A percentile compares a stretch with the other conserved stretches of the same genome.
Conservation (phyloP, 1,140 invertebrate genomes). For the Campoletis sonorensis region DNA sequence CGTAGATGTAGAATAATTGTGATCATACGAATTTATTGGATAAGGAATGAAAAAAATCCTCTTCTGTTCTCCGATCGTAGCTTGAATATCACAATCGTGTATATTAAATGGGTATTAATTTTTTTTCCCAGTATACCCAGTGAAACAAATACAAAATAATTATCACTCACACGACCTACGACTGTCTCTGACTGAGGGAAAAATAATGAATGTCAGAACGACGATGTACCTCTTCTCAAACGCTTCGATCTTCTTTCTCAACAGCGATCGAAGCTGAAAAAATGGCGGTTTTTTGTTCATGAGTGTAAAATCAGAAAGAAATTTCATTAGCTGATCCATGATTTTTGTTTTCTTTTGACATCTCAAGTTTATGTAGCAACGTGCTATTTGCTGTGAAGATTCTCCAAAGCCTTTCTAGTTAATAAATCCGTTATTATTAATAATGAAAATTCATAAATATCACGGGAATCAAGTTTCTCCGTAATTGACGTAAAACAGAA, state of each 20-base stretch:
- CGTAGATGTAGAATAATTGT: conserved; percentile 34
- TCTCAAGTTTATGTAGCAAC: not conserved
- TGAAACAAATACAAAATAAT: not conserved
- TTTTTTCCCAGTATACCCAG: conserved; percentile 13
- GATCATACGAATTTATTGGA: conserved; percentile 40
- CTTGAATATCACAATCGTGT: not conserved
- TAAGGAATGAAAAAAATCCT: conserved; percentile 12
- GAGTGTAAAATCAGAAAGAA: not conserved
- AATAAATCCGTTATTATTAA: too few relatives aligned
- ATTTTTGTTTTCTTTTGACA: not conserved
- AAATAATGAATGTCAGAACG: not conserved
- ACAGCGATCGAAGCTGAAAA: not conserved
- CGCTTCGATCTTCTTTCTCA: conserved; percentile 12
- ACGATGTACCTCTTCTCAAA: conserved; percentile 37
- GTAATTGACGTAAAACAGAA: too few relatives aligned
- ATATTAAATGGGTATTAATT: not conserved
- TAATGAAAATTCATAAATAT: too few relatives aligned
- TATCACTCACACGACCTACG: not conserved
- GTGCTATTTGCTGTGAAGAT: not conserved
- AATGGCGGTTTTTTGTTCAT: not conserved
- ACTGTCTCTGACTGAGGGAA: not conserved
- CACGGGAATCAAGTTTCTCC: too few relatives aligned
- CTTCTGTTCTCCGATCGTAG: not conserved
- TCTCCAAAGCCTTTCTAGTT: not conserved
- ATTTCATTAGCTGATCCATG: not conserved